Percentiles rank a stretch among this genome's conserved stretches.
phyloP scores from a whole-genome alignment of 2,113 vertebrate species.

The Tiliqua scincoides region DNA sequence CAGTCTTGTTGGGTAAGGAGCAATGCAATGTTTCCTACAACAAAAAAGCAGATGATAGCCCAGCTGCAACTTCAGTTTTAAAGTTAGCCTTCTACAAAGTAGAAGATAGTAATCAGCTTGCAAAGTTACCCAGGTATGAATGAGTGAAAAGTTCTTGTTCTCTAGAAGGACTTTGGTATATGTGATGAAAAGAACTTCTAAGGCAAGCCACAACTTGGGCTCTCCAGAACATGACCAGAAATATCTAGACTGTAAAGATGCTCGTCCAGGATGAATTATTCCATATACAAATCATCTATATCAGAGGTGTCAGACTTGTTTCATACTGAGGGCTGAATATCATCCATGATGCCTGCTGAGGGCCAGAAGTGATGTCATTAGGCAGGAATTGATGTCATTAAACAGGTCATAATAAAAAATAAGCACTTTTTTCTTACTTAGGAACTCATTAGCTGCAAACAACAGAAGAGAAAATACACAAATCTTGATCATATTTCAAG shows the following conservation, averaged over 20 bases:
- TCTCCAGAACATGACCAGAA: too few species aligned
- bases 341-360: too few species aligned
- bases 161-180: background rate
- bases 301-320: too few species aligned
- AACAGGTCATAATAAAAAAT: too few species aligned
- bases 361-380: too few species aligned
- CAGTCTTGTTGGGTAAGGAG: background rate
- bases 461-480: too few species aligned
- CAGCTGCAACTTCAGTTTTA: background rate
- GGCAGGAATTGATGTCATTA: too few species aligned
- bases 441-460: too few species aligned
- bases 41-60: background rate
- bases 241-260: background rate
- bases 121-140: background rate
- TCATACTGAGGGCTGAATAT: too few species aligned
- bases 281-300: background rate
- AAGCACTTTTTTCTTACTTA: too few species aligned
- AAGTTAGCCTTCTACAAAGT: background rate
- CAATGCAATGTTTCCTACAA: background rate
- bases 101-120: background rate
- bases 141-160: background rate
- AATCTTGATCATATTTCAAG: too few species aligned
- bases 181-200: background rate
- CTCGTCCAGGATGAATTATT: background rate
- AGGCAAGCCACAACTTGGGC: background rate